Evolutionary conservation across 2,888 invertebrate genomes (phyloP), one percentile per base, ranked within the genome.

Genomic region (Tanaodytes sp.): DNA sequence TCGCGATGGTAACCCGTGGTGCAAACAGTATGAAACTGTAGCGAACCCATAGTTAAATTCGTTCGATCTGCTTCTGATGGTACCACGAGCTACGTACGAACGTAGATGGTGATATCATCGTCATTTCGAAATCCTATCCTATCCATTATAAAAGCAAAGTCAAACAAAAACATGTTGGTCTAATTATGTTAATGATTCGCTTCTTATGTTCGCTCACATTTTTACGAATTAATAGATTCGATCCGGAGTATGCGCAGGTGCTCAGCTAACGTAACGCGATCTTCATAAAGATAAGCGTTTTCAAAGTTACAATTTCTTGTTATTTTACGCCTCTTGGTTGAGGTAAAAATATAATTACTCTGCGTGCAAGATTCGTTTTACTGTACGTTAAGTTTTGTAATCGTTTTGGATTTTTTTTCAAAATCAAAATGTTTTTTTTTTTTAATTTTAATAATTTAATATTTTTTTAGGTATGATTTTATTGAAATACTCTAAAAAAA

Each of bases 1-100:
- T 70, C 57, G 65, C 70, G 65, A 70, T 70, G 64, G 70, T 59
- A 70, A 70, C 70, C 45, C 20, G 46, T 49, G 33, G 55, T 40
- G 43, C 49, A 64, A 70, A 70, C 70, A 70, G 33, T 45, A 55
- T 37, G 46, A 65, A 55, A 70, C 64, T 61, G 30, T 70, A 65
- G 65, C 40, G 27, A 54, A 57, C 33, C 31, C 23, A 30, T 48
- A 54, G 42, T 36, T 42, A 42, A 20, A 55, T 33, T 61, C 18
- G 19, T 58, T 55, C 48, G 48, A 66, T 66, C 33, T 14, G 9
- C 9, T 20, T 11, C 16, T 2, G 23, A 4, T 33, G 45, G 36
- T 59, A 48, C 66, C 48, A 49, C 46, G 40, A 66, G 19, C 30
- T 15, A 15, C 11, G 16, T 36, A 23, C 49, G 36, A 52, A 40